Conservation (phyloP, 2,888 invertebrate species). For the Metalampra italica region DNA sequence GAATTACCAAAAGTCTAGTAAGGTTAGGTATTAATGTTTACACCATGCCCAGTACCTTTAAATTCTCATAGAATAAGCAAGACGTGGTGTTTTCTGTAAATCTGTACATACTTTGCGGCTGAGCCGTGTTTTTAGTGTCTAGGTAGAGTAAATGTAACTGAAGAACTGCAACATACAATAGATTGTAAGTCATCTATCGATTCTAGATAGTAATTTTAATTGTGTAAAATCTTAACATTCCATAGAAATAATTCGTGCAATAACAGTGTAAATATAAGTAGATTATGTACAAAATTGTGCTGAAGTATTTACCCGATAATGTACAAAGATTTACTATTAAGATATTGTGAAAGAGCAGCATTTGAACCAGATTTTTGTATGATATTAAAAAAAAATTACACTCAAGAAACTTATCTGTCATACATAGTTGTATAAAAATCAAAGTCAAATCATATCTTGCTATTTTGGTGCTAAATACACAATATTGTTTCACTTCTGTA, state of each 20-base stretch:
- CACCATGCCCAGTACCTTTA: constrained; percentile 43
- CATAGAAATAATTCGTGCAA: constrained; percentile 67
- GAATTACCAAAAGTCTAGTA: constrained; percentile 54
- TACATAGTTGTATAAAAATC: background rate
- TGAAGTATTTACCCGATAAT: constrained; percentile 14
- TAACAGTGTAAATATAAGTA: constrained; percentile 43
- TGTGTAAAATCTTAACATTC: constrained; percentile 57
- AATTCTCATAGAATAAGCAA: constrained; percentile 32
- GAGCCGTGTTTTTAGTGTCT: background rate
- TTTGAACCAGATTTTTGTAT: background rate
- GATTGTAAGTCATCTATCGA: background rate
- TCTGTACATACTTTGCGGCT: constrained; percentile 7
- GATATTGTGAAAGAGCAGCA: background rate
- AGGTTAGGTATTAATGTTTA: constrained; percentile 23
- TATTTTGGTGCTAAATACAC: constrained; percentile 64
- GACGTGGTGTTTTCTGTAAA: constrained; percentile 9
- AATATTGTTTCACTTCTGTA: constrained; percentile 30
- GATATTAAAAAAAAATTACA: background rate
- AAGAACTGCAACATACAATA: constrained; percentile 3
- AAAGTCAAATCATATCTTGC: constrained; percentile 38
- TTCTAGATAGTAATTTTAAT: constrained; percentile 15
- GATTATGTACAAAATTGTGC: constrained; percentile 31
- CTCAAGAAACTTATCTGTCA: background rate
- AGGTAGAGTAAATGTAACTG: background rate
- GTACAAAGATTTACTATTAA: background rate